Conservation (phyloP, 2,888 invertebrate genomes). For the Tinea pellionella region DNA sequence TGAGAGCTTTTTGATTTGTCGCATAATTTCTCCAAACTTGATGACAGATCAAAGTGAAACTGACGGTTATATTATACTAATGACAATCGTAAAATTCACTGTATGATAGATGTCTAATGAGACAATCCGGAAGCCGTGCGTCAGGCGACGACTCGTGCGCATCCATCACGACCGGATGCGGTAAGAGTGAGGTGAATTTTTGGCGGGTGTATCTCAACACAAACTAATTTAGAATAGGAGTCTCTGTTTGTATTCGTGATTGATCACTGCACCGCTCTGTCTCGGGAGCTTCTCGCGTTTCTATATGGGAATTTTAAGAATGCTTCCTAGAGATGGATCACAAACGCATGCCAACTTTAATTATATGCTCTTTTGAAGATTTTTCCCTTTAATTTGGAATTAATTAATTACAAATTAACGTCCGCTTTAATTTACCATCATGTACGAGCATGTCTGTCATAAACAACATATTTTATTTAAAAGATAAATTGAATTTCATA, state of each 20-base stretch:
- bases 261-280: conserved; percentile 19
- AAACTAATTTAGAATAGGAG: conserved; percentile 39
- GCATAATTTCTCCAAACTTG: neutral
- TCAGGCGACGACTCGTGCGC: conserved; percentile 31
- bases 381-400: neutral
- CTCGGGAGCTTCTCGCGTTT: conserved; percentile 21
- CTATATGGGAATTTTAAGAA: conserved; percentile 12
- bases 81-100: conserved; percentile 35
- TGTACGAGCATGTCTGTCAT: neutral
- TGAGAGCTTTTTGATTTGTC: conserved; percentile 8
- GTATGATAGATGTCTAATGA: conserved; percentile 25
- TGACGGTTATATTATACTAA: conserved; percentile 25
- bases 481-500: neutral
- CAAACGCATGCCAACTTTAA: conserved; percentile 16
- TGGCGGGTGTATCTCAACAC: conserved; percentile 28
- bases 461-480: neutral
- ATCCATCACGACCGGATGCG: conserved; percentile 36
- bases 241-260: conserved; percentile 31
- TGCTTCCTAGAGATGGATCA: conserved; percentile 25
- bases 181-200: conserved; percentile 30
- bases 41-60: conserved; percentile 36
- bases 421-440: neutral
- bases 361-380: conserved; percentile 7
- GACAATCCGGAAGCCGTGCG: conserved; percentile 32
- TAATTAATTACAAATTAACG: neutral